Percentiles rank a stretch among this genome's conserved stretches.
Evolutionary conservation across 2,888 invertebrate species (phyloP).

Genomic region (Drosophila hawaiiensis): DNA sequence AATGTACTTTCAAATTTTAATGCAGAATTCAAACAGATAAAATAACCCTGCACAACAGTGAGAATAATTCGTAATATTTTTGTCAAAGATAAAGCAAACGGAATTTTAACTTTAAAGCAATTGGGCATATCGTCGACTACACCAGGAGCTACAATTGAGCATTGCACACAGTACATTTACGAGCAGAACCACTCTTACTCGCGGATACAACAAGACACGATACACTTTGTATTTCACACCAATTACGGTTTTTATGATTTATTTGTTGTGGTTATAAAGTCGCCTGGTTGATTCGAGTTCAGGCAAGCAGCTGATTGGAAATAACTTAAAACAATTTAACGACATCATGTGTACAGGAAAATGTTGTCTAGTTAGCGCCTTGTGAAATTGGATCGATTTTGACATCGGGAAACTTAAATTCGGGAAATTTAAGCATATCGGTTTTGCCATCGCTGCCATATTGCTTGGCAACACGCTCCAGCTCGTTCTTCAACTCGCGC

Average conservation of each 20-base stretch:
- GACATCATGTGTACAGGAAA: slow-evolving; percentile 23
- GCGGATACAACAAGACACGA: not conserved
- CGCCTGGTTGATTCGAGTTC: slow-evolving; percentile 18
- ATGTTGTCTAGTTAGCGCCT: slow-evolving; percentile 48
- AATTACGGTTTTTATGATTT: slow-evolving; percentile 52
- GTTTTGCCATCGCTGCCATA: slow-evolving; percentile 91
- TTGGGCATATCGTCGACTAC: not conserved
- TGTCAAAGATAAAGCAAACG: not conserved
- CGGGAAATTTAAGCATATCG: slow-evolving; percentile 96
- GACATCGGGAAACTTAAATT: slow-evolving; percentile 92
- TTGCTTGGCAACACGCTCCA: slow-evolving; percentile 92
- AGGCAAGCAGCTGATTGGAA: slow-evolving; percentile 26
- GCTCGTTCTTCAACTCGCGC: slow-evolving; percentile 90
- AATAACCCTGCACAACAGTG: too few species aligned
- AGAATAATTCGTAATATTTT: not conserved
- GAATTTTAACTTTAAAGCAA: not conserved
- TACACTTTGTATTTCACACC: slow-evolving; percentile 16
- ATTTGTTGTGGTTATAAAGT: slow-evolving; percentile 49
- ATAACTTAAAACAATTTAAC: slow-evolving; percentile 69
- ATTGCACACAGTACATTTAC: not conserved
- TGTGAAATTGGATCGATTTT: slow-evolving; percentile 88
- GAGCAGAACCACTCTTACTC: not conserved
- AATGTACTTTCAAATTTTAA: not conserved
- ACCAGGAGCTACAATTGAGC: not conserved
- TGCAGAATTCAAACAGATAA: not conserved